Evolutionary conservation across 1,140 invertebrate genomes (phyloP).

Genomic region (Cotesia glomerata): DNA sequence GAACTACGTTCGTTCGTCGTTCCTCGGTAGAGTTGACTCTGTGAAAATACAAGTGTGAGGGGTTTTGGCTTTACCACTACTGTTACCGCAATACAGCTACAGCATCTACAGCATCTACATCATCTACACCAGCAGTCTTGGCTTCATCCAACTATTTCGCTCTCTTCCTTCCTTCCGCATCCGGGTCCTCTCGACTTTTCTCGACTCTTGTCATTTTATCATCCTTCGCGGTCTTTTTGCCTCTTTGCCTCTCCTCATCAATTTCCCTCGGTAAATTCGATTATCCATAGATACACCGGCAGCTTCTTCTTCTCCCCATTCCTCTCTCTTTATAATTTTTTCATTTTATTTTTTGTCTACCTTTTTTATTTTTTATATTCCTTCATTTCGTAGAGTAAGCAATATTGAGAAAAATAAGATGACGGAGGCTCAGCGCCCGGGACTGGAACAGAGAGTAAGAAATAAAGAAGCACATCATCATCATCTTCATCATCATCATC

Average conservation of each 20-base stretch:
- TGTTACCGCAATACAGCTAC: not conserved
- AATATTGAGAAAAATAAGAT: conserved; percentile 26
- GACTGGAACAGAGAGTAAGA: not conserved
- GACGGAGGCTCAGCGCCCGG: not conserved
- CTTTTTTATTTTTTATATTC: not conserved
- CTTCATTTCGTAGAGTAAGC: conserved; percentile 28
- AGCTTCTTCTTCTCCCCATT: not conserved
- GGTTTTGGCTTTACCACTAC: conserved; percentile 19
- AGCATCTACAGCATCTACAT: too few relatives aligned
- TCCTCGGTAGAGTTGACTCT: conserved; percentile 37
- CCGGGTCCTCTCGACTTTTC: not conserved
- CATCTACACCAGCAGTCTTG: not conserved
- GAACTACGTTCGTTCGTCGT: not conserved
- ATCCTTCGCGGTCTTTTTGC: conserved; percentile 18
- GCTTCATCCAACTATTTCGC: conserved; percentile 27
- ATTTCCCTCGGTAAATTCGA: conserved; percentile 59
- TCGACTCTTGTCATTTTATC: conserved; percentile 17
- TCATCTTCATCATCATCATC: not conserved
- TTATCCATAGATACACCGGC: conserved; percentile 55
- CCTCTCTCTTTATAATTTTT: not conserved
- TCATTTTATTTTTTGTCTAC: not conserved
- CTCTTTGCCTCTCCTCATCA: conserved; percentile 35
- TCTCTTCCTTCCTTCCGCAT: conserved; percentile 11
- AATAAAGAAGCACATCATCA: not conserved
- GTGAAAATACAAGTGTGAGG: conserved; percentile 40